Percentiles rank a stretch among this genome's conserved stretches.
Conservation (phyloP, 2,888 invertebrate species). For the Empis livida region DNA sequence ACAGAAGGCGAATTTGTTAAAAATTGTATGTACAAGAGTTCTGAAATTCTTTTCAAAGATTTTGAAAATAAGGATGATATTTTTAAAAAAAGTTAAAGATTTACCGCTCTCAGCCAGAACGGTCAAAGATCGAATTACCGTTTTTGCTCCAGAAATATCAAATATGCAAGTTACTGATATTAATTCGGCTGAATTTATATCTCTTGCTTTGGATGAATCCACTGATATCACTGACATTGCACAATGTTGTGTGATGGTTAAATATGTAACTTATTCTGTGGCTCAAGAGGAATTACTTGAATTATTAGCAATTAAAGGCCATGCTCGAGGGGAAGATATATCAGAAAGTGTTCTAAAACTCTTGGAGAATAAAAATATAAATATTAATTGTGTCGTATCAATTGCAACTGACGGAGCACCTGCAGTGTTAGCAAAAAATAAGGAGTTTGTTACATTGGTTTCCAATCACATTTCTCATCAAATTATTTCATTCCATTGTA, state of each 20-base stretch:
- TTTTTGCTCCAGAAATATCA: not conserved
- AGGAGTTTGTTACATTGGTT: conserved; percentile 11
- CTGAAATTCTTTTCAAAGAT: not conserved
- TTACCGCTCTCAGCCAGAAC: not conserved
- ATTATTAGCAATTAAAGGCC: not conserved
- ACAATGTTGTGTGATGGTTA: not conserved
- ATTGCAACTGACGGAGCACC: conserved; percentile 18
- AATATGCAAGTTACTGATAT: not conserved
- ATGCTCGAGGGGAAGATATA: not conserved
- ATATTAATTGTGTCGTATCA: conserved; percentile 6
- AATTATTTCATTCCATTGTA: not conserved
- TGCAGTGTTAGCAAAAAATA: conserved; percentile 14
- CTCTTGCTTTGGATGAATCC: not conserved
- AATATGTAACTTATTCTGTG: not conserved
- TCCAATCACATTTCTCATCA: not conserved
- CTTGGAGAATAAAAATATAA: not conserved
- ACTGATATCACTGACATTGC: not conserved
- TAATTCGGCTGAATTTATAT: not conserved
- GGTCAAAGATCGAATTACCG: not conserved
- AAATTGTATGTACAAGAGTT: not conserved
- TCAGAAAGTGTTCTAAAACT: not conserved
- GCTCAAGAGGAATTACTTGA: not conserved
- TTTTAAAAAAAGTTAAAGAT: not conserved
- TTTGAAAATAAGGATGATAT: not conserved
- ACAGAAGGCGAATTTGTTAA: not conserved